Conservation (phyloP, 2,797 vertebrate species). For the Hippoglossus hippoglossus region DNA sequence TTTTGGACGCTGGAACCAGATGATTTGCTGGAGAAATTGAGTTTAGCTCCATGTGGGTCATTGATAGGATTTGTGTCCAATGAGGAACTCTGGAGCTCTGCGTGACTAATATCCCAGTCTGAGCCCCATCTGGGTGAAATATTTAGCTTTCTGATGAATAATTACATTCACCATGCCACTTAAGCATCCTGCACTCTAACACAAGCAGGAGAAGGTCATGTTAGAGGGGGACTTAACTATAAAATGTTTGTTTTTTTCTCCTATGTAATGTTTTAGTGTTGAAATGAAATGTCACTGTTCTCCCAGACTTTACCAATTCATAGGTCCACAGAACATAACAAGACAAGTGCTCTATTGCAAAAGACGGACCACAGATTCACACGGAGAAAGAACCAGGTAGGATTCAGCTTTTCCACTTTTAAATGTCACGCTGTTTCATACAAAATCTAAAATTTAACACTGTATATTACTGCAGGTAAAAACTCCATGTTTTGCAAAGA, state of each 20-base stretch:
- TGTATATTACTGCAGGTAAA: too few species aligned
- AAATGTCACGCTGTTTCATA: too few species aligned
- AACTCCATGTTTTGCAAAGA: too few species aligned
- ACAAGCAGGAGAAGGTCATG: conserved; percentile 1
- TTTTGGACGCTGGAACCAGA: conserved; percentile 34
- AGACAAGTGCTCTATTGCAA: too few species aligned
- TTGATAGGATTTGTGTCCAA: conserved; percentile 43
- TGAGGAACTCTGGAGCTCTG: conserved; percentile 29
- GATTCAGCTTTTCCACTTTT: too few species aligned
- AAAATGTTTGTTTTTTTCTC: too few species aligned
- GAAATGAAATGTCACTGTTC: too few species aligned
- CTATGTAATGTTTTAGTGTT: too few species aligned
- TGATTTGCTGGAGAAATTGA: conserved; percentile 25
- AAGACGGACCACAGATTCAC: too few species aligned
- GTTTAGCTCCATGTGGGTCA: conserved; percentile 44
- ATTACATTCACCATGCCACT: conserved; percentile 37
- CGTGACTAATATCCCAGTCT: conserved; percentile 45
- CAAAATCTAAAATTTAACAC: too few species aligned
- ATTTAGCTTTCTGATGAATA: conserved; percentile 34
- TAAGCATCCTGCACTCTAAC: conserved; percentile 8
- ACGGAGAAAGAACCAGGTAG: too few species aligned
- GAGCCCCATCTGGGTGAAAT: conserved; percentile 54
- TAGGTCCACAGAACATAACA: not conserved
- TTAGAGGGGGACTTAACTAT: too few species aligned
- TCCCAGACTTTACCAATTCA: not conserved